Percentiles rank a stretch among this genome's conserved stretches.
Evolutionary conservation across 2,888 invertebrate genomes (phyloP).

Genomic region (Caenorhabditis uteleia): DNA sequence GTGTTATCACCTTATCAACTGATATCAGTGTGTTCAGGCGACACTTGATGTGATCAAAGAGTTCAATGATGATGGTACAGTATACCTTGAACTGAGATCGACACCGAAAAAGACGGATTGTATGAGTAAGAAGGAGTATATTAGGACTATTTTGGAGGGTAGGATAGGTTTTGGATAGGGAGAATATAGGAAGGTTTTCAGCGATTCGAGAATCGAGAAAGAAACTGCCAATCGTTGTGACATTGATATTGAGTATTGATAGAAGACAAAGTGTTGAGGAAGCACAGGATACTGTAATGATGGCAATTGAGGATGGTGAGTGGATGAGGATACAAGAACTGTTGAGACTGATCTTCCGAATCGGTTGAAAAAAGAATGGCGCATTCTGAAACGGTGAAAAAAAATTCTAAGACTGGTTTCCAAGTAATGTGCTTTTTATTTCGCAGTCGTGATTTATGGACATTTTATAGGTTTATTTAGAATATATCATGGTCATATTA

Average conservation of each 20-base stretch:
- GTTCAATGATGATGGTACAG: conserved; percentile 28
- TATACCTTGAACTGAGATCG: conserved; percentile 44
- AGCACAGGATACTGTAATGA: conserved; percentile 21
- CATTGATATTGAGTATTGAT: conserved; percentile 38
- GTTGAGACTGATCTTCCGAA: not conserved
- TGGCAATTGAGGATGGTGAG: conserved; percentile 7
- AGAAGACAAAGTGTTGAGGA: conserved; percentile 19
- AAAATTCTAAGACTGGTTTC: no score
- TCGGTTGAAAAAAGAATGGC: no score
- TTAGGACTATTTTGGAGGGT: conserved; percentile 1
- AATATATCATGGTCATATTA: no score
- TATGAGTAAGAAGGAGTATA: conserved; percentile 12
- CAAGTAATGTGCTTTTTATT: no score
- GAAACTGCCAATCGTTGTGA: not conserved
- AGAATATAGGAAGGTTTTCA: conserved; percentile 7
- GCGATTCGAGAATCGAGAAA: conserved; percentile 1
- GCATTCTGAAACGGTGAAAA: no score
- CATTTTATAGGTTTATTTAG: no score
- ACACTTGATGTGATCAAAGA: conserved; percentile 25
- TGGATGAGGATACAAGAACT: not conserved
- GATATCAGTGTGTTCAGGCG: conserved; percentile 16
- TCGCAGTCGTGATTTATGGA: no score
- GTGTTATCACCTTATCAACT: not conserved
- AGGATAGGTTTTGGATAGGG: no score
- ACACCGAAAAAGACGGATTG: conserved; percentile 32